Evolutionary conservation across 2,113 vertebrate species (phyloP).

Genomic region (Petrocephalus zakoni): DNA sequence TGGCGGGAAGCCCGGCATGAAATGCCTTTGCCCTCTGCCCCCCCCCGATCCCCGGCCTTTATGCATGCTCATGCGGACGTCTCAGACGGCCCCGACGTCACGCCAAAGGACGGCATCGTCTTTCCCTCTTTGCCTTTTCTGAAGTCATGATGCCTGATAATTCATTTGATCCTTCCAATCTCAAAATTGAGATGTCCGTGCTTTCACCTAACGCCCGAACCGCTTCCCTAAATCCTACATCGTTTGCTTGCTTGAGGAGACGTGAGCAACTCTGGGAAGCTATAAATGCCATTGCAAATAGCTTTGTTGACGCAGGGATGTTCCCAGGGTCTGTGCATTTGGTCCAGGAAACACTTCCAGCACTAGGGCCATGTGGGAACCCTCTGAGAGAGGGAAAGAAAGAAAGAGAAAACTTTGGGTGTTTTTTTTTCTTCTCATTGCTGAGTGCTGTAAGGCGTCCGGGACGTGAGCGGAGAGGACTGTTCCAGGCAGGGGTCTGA

Average conservation of each 20-base stretch:
- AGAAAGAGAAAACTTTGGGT: constrained; percentile 43
- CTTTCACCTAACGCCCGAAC: too few species aligned
- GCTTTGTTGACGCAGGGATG: constrained; percentile 54
- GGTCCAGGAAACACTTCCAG: constrained; percentile 59
- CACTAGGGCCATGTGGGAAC: constrained; percentile 73
- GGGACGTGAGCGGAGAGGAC: constrained; percentile 51
- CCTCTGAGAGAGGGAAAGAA: constrained; percentile 42
- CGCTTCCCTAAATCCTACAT: constrained; percentile 3
- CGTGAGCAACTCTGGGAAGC: constrained; percentile 31
- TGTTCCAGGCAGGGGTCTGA: constrained; percentile 50
- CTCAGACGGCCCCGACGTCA: neutral
- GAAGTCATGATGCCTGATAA: neutral
- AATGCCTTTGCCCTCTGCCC: neutral
- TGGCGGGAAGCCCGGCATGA: neutral
- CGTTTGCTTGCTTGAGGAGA: constrained; percentile 30
- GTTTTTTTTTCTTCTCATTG: constrained; percentile 48
- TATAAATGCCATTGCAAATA: constrained; percentile 50
- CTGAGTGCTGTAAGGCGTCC: constrained; percentile 64
- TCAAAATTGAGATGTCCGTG: neutral
- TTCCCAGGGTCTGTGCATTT: constrained; percentile 35
- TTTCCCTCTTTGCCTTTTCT: neutral
- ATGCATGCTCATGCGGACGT: neutral
- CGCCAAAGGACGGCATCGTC: neutral
- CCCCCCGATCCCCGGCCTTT: neutral
- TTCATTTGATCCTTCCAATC: neutral